Conservation (phyloP, 2,113 vertebrate genomes). For the Arvicanthis niloticus region DNA sequence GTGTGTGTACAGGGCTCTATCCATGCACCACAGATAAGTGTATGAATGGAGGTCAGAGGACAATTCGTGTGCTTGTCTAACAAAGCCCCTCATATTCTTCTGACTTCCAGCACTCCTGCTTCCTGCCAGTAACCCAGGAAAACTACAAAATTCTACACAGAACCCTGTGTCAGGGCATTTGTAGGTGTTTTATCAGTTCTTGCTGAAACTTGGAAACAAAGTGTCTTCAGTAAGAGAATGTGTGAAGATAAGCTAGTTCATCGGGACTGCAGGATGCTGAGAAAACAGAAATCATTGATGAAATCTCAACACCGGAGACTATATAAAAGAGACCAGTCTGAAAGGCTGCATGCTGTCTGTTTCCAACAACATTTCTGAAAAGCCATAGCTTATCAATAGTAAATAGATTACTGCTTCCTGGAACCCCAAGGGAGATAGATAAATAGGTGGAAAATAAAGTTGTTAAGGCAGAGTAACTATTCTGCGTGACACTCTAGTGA, state of each 20-base stretch:
- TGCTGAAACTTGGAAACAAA: background rate
- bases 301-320: background rate
- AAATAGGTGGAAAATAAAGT: background rate
- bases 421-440: too few species aligned
- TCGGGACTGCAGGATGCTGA: background rate
- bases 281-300: background rate
- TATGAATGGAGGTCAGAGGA: background rate
- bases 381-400: background rate
- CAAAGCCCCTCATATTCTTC: background rate
- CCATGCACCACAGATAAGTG: background rate
- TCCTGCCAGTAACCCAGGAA: background rate
- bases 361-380: background rate
- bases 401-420: background rate
- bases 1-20: background rate
- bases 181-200: background rate
- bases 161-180: background rate
- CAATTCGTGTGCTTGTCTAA: background rate
- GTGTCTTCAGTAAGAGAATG: too few species aligned
- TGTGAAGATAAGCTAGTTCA: background rate
- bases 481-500: background rate
- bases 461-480: background rate
- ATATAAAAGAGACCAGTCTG: background rate
- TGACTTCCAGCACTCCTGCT: background rate
- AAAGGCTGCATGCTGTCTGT: background rate
- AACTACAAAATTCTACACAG: background rate